Evolutionary conservation across 2,888 invertebrate species (phyloP).

Genomic region (Allygus modestus): DNA sequence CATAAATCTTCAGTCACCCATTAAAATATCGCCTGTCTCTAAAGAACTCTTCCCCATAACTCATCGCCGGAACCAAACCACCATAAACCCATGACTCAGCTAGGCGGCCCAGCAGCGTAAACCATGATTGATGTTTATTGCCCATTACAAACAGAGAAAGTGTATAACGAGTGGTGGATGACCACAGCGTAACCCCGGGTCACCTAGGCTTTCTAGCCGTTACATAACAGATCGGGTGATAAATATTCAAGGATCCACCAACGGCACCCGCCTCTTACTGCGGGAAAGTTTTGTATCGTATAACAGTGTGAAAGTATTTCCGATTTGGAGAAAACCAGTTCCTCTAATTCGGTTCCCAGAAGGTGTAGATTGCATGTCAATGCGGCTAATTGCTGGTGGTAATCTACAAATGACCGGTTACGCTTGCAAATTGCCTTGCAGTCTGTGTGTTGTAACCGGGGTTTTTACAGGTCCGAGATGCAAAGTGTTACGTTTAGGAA

Average conservation of each 20-base stretch:
- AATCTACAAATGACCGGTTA: background rate
- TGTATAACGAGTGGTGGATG: slow-evolving; percentile 43
- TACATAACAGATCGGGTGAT: slow-evolving; percentile 27
- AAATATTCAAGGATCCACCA: slow-evolving; percentile 48
- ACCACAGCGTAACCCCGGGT: slow-evolving; percentile 37
- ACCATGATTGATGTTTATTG: slow-evolving; percentile 40
- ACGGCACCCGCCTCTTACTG: slow-evolving; percentile 36
- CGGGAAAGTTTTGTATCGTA: slow-evolving; percentile 37
- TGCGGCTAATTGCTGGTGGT: slow-evolving; percentile 7
- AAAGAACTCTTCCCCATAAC: background rate
- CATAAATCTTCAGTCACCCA: too few relatives aligned
- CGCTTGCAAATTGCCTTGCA: slow-evolving; percentile 26
- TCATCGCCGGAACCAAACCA: background rate
- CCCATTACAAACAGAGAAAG: slow-evolving; percentile 34
- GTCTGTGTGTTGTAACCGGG: background rate
- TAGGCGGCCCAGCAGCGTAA: background rate
- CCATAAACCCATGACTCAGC: slow-evolving; percentile 26
- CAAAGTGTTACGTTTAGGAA: background rate
- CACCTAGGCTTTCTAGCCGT: slow-evolving; percentile 38
- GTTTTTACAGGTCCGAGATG: too few relatives aligned
- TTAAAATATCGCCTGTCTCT: too few relatives aligned
- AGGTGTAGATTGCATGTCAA: slow-evolving; percentile 8
- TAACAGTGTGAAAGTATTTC: slow-evolving; percentile 55
- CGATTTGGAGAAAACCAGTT: slow-evolving; percentile 53
- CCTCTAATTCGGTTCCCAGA: slow-evolving; percentile 42